These are phyloP conservation scores for Drosophila kanapiae DNA, from an alignment of 1,140 invertebrate species.

Conservation along the genomic window DNA sequence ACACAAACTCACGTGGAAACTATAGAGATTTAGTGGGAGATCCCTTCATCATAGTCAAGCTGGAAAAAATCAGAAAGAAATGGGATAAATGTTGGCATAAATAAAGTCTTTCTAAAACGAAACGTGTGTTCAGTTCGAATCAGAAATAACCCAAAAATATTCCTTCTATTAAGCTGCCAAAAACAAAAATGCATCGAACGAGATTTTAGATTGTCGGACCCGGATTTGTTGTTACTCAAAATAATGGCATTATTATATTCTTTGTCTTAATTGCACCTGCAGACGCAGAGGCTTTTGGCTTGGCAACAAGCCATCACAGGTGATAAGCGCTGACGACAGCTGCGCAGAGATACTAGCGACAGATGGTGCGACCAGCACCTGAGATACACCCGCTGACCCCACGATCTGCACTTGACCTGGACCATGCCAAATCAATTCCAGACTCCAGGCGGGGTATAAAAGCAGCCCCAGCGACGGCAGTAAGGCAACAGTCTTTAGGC, in stretches of 20 bases:
- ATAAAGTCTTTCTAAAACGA: neutral
- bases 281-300: conserved; percentile 6
- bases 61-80: neutral
- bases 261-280: conserved; percentile 28
- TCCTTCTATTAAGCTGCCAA: neutral
- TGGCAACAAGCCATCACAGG: conserved; percentile 34
- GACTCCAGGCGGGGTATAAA: too few species aligned
- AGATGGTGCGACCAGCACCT: conserved; percentile 47
- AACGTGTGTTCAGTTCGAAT: neutral
- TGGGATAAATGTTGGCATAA: neutral
- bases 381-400: conserved; percentile 36
- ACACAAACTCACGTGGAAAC: conserved; percentile 3
- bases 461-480: neutral
- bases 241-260: neutral
- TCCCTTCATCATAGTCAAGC: neutral
- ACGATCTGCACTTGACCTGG: neutral
- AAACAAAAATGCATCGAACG: conserved; percentile 41
- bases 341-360: conserved; percentile 22
- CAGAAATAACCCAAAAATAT: neutral
- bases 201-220: conserved; percentile 2
- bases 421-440: neutral
- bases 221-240: conserved; percentile 28
- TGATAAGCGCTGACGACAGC: conserved; percentile 52
- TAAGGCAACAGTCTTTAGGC: conserved; percentile 82
- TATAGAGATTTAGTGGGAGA: neutral